Evolutionary conservation across 2,797 vertebrate species (phyloP).

Genomic region (Myotis planiceps): DNA sequence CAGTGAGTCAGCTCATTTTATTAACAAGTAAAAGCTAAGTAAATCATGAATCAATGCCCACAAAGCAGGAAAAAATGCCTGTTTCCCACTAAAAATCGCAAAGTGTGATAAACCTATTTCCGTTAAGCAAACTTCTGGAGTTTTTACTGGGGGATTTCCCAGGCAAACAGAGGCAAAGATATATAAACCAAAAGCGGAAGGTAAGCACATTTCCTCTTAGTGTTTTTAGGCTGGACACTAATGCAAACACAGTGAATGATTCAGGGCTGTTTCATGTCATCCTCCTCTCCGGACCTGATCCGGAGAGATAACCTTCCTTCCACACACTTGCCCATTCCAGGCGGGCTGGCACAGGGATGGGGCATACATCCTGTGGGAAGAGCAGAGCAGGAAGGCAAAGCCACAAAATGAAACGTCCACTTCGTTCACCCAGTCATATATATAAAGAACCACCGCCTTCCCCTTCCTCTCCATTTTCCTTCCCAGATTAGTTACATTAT

Average conservation of each 20-base stretch:
- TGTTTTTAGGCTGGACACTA: constrained; percentile 62
- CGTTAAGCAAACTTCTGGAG: constrained; percentile 65
- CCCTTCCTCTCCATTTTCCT: background rate
- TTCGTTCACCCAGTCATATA: background rate
- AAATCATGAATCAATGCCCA: constrained; percentile 58
- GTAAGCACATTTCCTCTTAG: constrained; percentile 70
- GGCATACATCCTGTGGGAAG: background rate
- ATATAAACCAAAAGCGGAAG: constrained; percentile 71
- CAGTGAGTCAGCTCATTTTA: constrained; percentile 70
- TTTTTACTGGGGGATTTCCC: constrained; percentile 78
- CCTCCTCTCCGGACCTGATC: background rate
- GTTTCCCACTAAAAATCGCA: constrained; percentile 67
- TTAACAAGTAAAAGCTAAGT: constrained; percentile 64
- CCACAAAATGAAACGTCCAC: background rate
- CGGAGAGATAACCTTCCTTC: constrained; percentile 1
- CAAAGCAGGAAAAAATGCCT: constrained; percentile 59
- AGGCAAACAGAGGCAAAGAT: constrained; percentile 59
- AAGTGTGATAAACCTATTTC: constrained; percentile 77
- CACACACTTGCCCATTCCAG: background rate
- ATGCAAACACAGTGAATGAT: constrained; percentile 61
- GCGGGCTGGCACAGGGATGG: background rate
- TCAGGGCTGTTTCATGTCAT: constrained; percentile 22
- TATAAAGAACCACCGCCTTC: background rate
- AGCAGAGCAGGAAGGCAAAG: background rate
- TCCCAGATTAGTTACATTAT: background rate